Evolutionary conservation across 2,888 invertebrate species (phyloP), one percentile per base, ranked within the genome.

Genomic region (Neria commutata): DNA sequence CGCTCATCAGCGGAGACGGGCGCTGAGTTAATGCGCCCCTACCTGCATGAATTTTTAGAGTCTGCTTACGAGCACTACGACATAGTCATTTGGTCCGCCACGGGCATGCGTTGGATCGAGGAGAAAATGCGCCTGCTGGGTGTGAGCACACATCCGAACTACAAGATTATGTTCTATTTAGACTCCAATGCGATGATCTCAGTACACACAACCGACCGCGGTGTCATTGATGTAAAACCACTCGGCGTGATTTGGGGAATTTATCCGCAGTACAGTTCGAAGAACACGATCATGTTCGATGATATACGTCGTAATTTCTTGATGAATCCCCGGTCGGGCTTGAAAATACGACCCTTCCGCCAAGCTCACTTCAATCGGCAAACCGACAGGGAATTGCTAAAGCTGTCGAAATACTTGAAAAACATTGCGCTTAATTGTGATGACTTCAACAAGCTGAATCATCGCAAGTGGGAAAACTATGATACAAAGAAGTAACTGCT

Each of bases 41-140:
- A 88, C 80, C 86, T 98, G 26, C 98, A 98, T 77, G 97, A 98
- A 80, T 98, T 98, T 81, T 84, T 98, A 0, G 90, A 91, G 1
- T 85, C 89, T 1, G 92, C 94, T 0, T 95, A 95, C 74, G 87
- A 89, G 76, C 85, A 95, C 81, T 98, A 97, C 72, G 98, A 98
- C 74, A 97, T 98, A 67, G 96, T 94, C 1, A 97, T 98, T 67
- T 98, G 98, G 98, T 98, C 98, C 3, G 98, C 98, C 0, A 98
- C 98, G 0, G 92, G 93, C 62, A 97, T 98, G 96, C 95, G 94
- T 74, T 98, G 97, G 97, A 97, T 98, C 46, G 93, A 96, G 71
- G 95, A 96, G 74, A 98, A 98, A 82, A 96, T 98, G 96, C 89
- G 91, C 61, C 83, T 97, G 46, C 84, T 98, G 0, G 96, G 96